These are phyloP conservation scores for Nomada ferruginata DNA, from an alignment of 2,888 invertebrate species.

Conservation along the genomic window DNA sequence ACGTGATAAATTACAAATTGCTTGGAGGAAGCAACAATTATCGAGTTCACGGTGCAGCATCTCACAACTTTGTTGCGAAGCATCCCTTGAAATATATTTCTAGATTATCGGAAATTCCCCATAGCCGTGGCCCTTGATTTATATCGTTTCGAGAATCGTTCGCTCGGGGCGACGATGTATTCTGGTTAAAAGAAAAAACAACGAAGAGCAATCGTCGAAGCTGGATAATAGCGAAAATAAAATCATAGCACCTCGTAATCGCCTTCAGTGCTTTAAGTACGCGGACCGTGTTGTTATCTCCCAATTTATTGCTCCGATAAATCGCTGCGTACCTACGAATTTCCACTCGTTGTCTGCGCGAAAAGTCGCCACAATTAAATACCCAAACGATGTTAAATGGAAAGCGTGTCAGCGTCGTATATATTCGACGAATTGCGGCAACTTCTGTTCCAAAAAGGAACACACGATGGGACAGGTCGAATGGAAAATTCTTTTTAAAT, in stretches of 20 bases:
- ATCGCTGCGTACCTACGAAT: constrained; percentile 28
- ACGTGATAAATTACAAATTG: constrained; percentile 29
- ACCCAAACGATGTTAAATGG: constrained; percentile 14
- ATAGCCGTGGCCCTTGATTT: constrained; percentile 46
- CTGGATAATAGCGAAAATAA: constrained; percentile 35
- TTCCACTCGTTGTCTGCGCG: constrained; percentile 1
- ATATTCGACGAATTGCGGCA: constrained; percentile 8
- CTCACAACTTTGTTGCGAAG: constrained; percentile 23
- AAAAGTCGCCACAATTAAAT: constrained; percentile 30
- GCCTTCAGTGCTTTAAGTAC: constrained; percentile 38
- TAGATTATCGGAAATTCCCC: constrained; percentile 53
- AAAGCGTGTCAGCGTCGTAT: constrained; percentile 7
- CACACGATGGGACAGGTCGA: background rate
- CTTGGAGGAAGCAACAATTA: constrained; percentile 53
- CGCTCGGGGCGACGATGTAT: background rate
- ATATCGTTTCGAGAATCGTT: constrained; percentile 31
- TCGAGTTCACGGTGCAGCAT: constrained; percentile 37
- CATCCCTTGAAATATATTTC: constrained; percentile 39
- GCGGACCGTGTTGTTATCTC: constrained; percentile 38
- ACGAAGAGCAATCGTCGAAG: background rate
- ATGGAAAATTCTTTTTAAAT: background rate
- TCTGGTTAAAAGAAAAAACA: constrained; percentile 1
- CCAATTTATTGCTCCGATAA: constrained; percentile 46
- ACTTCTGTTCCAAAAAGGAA: background rate
- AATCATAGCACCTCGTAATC: constrained; percentile 42